These are phyloP conservation scores for Alligator mississippiensis DNA, from an alignment of 2,113 vertebrate genomes.

Conservation along the genomic window DNA sequence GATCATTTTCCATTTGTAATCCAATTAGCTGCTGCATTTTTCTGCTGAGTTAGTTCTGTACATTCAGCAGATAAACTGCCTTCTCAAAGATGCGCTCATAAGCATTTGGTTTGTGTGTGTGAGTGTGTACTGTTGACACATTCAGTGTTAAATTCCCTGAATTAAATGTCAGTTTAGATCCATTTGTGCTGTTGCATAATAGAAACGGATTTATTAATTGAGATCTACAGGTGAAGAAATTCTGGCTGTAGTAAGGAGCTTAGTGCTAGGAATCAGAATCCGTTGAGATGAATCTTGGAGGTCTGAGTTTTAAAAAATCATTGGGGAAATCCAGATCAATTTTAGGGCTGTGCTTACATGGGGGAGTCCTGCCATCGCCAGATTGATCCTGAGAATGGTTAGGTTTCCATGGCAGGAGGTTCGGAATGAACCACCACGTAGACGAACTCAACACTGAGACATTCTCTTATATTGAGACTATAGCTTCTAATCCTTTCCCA, in stretches of 20 bases:
- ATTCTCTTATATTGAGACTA: not conserved
- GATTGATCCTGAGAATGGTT: not conserved
- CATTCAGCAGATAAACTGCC: constrained; percentile 9
- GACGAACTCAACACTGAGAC: not conserved
- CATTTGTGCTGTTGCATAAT: not conserved
- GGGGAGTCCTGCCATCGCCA: not conserved
- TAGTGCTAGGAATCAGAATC: not conserved
- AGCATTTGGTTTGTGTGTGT: not conserved
- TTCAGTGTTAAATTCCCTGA: constrained; percentile 9
- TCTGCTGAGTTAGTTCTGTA: constrained; percentile 19
- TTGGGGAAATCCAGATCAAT: not conserved
- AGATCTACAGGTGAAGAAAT: not conserved
- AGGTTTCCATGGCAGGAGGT: not conserved
- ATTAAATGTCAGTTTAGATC: not conserved
- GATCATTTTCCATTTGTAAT: constrained; percentile 3
- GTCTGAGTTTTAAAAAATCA: not conserved
- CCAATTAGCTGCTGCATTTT: constrained; percentile 29
- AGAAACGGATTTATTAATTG: not conserved
- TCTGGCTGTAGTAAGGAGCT: not conserved
- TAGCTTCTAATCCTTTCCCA: not conserved
- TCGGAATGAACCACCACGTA: not conserved
- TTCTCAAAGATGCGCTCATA: constrained; percentile 25
- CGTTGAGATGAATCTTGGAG: not conserved
- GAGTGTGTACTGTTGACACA: not conserved
- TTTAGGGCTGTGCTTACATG: not conserved